phyloP scores from a whole-genome alignment of 53 echinoderm and acorn worm species.

The Holothuria scabra region DNA sequence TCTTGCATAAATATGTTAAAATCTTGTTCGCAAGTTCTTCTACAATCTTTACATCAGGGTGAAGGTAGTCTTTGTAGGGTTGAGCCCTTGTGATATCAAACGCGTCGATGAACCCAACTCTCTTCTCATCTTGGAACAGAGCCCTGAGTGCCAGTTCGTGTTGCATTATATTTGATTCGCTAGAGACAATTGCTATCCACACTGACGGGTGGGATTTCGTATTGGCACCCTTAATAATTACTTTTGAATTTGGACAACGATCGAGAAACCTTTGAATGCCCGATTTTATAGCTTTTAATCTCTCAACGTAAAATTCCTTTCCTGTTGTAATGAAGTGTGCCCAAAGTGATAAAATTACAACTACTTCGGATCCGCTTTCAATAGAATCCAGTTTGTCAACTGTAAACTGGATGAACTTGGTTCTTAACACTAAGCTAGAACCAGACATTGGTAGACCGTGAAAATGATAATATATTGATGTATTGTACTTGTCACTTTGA shows the following conservation, averaged over 20 bases:
- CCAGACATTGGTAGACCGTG: slow-evolving; percentile 12
- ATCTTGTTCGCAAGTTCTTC: slow-evolving; percentile 13
- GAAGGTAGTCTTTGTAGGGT: slow-evolving; percentile 14
- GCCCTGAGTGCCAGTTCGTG: slow-evolving; percentile 17
- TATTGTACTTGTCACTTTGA: background rate
- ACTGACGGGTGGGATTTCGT: slow-evolving; percentile 21
- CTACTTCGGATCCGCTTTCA: background rate
- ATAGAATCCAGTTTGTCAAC: slow-evolving; percentile 1
- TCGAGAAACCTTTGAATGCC: background rate
- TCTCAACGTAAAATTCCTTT: background rate
- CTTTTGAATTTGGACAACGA: slow-evolving; percentile 27
- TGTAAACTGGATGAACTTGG: slow-evolving; percentile 5
- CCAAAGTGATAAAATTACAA: slow-evolving; percentile 10
- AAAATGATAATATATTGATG: slow-evolving; percentile 24
- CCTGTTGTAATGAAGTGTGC: slow-evolving; percentile 30
- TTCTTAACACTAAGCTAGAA: slow-evolving; percentile 21
- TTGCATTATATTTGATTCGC: slow-evolving; percentile 26
- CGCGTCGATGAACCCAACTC: slow-evolving; percentile 32
- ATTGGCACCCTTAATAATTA: slow-evolving; percentile 31
- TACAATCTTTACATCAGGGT: background rate
- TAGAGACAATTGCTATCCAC: slow-evolving; percentile 29
- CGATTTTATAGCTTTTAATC: slow-evolving; percentile 4
- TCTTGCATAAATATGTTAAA: slow-evolving; percentile 17
- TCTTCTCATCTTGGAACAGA: slow-evolving; percentile 20
- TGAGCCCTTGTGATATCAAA: slow-evolving; percentile 19